Evolutionary conservation across 2,888 invertebrate species (phyloP), one percentile per base, ranked within the genome.

Genomic region (Halictus quadricinctus): DNA sequence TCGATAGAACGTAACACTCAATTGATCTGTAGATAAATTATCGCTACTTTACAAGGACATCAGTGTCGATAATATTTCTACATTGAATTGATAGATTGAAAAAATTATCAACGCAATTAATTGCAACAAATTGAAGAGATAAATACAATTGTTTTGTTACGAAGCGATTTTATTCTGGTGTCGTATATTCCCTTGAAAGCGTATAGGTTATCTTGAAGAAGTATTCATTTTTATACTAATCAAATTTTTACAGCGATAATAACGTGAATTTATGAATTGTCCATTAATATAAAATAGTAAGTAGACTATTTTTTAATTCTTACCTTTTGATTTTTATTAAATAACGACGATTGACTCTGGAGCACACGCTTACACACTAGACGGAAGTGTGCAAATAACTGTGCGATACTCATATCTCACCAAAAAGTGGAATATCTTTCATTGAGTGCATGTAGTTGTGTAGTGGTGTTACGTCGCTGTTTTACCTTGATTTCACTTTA

Each of bases 371-470:
- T 54, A 41, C 82, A 81, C 64, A 58, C 79, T 69, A 64, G 79
- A 50, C 76, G 83, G 72, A 86, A 89, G 80, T 82, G 73, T 80
- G 78, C 41, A 36, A 74, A 74, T 29, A 78, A 84, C 77, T 81
- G 75, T 29, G 60, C 72, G 74, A 78, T 72, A 58, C 58, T 73
- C 78, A 36, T 60, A 76, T 15, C 58, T 76, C 76, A 58, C 41
- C 15, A 70, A 76, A 84, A 79, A 86, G 88, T 89, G 84, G 83
- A 89, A 83, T 87, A 88, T 86, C 90, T 91, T 82, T 60, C 76
- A 69, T 78, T 79, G 83, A 79, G 54, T 13, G 66, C 54, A 81
- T 13, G 66, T 60, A 81, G 58, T n/a, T 2, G n/a, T 58, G 54
- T 60, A 60, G 18, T n/a, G 10, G 58, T 58, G 25, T 46, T 76